These are phyloP conservation scores for Monochamus saltuarius DNA, from an alignment of 1,140 invertebrate genomes.

Conservation along the genomic window DNA sequence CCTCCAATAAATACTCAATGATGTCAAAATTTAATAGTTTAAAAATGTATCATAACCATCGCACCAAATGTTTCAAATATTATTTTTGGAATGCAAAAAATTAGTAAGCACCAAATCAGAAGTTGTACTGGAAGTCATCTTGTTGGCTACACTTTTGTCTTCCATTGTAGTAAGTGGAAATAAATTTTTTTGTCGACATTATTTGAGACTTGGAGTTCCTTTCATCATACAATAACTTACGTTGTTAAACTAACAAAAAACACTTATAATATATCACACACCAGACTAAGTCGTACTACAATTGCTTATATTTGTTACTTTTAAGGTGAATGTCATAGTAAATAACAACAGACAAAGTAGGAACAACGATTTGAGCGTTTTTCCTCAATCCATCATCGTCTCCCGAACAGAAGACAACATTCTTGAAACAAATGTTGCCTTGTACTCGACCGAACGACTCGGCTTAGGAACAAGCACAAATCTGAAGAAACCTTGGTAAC, in stretches of 20 bases:
- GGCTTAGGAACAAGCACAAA: slow-evolving; percentile 14
- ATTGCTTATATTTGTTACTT: slow-evolving; percentile 41
- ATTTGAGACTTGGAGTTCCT: no score
- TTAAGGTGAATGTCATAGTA: slow-evolving; percentile 13
- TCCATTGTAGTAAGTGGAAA: no score
- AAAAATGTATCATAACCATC: no score
- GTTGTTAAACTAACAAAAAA: slow-evolving; percentile 10
- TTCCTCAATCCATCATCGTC: slow-evolving; percentile 1
- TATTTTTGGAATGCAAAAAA: no score
- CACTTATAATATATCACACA: slow-evolving; percentile 44
- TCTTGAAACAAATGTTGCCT: not conserved
- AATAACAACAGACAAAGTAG: slow-evolving; percentile 36
- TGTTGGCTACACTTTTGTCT: no score
- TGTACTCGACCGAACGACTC: not conserved
- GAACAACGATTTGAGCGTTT: slow-evolving; percentile 31
- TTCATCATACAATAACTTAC: no score
- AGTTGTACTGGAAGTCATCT: no score
- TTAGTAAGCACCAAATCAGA: no score
- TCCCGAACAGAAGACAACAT: not conserved
- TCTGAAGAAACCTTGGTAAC: slow-evolving; percentile 37
- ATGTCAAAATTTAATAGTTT: no score
- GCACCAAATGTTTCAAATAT: no score
- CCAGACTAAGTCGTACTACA: slow-evolving; percentile 45
- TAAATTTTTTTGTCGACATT: no score
- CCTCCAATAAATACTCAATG: no score